Evolutionary conservation across 2,888 invertebrate genomes (phyloP).

Genomic region (Nephrotoma guestfalica): DNA sequence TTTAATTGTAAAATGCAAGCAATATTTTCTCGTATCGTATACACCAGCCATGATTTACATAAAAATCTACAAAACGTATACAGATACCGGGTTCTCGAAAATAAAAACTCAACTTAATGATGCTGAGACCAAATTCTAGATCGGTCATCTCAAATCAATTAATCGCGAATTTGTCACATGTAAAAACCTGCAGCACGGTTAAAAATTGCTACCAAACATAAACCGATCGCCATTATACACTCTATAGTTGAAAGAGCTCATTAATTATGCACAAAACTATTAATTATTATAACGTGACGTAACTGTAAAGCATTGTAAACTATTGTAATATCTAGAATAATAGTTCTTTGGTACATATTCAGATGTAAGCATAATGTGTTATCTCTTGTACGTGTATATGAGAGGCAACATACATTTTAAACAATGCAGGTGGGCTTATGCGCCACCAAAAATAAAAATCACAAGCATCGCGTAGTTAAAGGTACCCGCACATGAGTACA

Average conservation of each 20-base stretch:
- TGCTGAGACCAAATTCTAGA: background rate
- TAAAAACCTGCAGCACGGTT: background rate
- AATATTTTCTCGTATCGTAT: background rate
- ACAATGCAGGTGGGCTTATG: background rate
- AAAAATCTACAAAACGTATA: background rate
- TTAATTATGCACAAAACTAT: background rate
- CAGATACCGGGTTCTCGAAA: background rate
- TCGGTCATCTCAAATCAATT: background rate
- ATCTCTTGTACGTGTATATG: background rate
- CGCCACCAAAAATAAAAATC: too few relatives aligned
- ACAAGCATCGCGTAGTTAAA: too few relatives aligned
- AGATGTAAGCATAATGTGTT: background rate
- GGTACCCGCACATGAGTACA: too few relatives aligned
- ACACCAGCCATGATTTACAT: background rate
- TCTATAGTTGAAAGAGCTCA: background rate
- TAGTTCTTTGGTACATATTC: background rate
- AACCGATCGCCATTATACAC: background rate
- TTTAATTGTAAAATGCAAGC: background rate
- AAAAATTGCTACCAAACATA: background rate
- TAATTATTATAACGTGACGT: background rate
- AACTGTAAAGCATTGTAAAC: background rate
- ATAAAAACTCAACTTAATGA: background rate
- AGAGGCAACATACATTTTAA: background rate
- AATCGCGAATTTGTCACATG: background rate
- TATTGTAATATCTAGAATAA: background rate